Base-by-base conservation (phyloP, 2,113 vertebrate species). In the Alaudala cheleensis region DNA sequence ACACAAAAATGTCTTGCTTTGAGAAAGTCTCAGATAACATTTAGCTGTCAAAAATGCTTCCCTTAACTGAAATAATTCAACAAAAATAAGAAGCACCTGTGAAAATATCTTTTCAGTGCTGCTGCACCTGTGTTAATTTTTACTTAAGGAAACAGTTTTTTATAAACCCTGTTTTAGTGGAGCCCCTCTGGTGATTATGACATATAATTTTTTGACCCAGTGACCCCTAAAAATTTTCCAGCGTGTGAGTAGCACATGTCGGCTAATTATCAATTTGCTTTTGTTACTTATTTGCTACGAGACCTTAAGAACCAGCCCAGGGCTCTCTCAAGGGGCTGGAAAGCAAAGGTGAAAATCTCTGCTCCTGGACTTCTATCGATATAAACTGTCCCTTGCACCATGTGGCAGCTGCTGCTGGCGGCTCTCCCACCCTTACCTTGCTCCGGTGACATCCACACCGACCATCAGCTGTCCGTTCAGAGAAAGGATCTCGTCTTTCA, bases 391-490 rank as follows among this genome's bases (percentile, higher is more conserved):
- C 47, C 34, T 26, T 58, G 54, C 39, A 49, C 25, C n/a, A 6
- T 0, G 1, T 0, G 11, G 29, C 5, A 1, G 28, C 24, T 4
- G 5, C n/a, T 3, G 4, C 21, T 4, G 2, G 26, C 9, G 8
- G 54, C 4, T 5, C 14, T 10, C 10, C 42, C 42, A 34, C 8
- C 45, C 98, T 96, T 98, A 99, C 99, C 99, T 99, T n/a, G 99
- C 99, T 92, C 99, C 99, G 0, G 96, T 98, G 94, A 99, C 99
- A 7, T 99, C 99, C 13, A 99, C 99, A 1, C 99, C 99, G 1
- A 99, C 99, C 99, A 99, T 99, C 81, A 99, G 96, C 94, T 99
- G 99, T 5, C 99, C 99, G 0, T 99, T 99, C 81, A 99, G 97
- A 11, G 99, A 99, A n/a, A 99, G 98, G 90, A 99, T 96, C 93